Percentiles rank a stretch among this genome's conserved stretches.
Conservation (phyloP, 2,113 vertebrate species). For the Ivindomyrus marchei region DNA sequence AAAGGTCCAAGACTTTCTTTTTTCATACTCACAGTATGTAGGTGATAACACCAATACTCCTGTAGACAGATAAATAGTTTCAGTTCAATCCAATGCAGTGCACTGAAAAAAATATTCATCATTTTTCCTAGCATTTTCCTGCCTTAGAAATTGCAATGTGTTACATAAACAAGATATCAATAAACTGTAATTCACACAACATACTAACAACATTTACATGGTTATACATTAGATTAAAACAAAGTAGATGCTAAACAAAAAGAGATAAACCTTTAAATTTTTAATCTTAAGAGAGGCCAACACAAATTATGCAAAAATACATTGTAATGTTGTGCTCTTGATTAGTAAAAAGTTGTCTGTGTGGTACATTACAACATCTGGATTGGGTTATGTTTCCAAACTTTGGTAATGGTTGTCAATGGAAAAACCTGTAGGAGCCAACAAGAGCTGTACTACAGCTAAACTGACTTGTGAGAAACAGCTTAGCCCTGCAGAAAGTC, state of each 20-base stretch:
- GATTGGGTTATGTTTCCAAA: neutral
- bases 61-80: conserved; percentile 37
- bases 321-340: neutral
- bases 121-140: neutral
- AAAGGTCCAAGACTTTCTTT: neutral
- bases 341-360: neutral
- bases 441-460: neutral
- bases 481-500: neutral
- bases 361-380: neutral
- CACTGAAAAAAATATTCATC: neutral
- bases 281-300: neutral
- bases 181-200: neutral
- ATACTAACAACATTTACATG: neutral
- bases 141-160: neutral
- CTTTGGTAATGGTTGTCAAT: neutral
- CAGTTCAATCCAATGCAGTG: neutral
- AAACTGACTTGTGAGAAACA: neutral
- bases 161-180: neutral
- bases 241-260: neutral
- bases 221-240: neutral
- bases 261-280: neutral
- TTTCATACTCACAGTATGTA: conserved; percentile 65
- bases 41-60: conserved; percentile 74
- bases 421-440: neutral
- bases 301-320: neutral